Evolutionary conservation across 2,113 vertebrate species (phyloP).

Genomic region (Gambusia holbrooki): DNA sequence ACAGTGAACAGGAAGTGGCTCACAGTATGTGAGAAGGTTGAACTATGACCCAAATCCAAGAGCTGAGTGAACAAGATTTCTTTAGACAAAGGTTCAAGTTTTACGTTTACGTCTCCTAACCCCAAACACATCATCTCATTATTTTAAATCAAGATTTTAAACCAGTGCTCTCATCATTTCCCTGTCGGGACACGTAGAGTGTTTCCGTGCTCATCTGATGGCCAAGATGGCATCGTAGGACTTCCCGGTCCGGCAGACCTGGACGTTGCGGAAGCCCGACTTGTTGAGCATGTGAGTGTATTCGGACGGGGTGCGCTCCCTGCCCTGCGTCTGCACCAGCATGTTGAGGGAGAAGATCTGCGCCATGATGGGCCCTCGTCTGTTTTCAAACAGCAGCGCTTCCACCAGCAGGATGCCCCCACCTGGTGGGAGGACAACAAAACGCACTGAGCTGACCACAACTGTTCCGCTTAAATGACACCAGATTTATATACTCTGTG

Average conservation of each 20-base stretch:
- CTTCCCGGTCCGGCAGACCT: constrained; percentile 78
- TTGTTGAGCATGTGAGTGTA: constrained; percentile 67
- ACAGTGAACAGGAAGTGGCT: background rate
- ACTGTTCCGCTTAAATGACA: background rate
- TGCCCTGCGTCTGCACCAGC: constrained; percentile 78
- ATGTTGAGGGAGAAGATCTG: constrained; percentile 83
- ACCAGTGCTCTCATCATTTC: background rate
- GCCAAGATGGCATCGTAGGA: constrained; percentile 80
- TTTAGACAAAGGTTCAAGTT: background rate
- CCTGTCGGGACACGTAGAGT: background rate
- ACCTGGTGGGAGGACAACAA: constrained; percentile 40
- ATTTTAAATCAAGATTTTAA: background rate
- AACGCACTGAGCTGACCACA: background rate
- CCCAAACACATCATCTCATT: too few relatives aligned
- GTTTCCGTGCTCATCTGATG: constrained; percentile 60
- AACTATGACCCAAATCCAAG: background rate
- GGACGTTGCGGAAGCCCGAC: constrained; percentile 70
- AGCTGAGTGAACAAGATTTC: background rate
- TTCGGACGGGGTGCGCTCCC: constrained; percentile 71
- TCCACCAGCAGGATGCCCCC: constrained; percentile 80
- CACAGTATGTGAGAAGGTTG: background rate
- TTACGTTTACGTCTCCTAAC: too few relatives aligned
- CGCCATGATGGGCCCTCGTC: constrained; percentile 70
- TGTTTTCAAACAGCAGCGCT: constrained; percentile 77
- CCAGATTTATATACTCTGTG: background rate